Base-by-base conservation (phyloP, 2,797 vertebrate species). In the Hozukius guyotensis region DNA sequence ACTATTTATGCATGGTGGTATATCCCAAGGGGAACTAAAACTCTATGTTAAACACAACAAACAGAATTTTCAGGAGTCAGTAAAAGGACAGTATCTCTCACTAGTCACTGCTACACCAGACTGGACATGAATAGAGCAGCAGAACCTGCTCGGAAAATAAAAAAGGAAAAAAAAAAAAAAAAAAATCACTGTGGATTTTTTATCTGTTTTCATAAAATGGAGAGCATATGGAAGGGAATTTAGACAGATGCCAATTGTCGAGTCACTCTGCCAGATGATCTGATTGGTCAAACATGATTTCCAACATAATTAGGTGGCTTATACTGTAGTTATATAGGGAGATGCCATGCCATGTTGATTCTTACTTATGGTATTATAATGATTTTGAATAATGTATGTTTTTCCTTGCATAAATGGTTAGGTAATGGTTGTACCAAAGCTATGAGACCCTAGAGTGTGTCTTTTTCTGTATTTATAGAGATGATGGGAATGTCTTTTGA, bases 221-320 rank as follows among this genome's bases (percentile, higher is more conserved):
- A 52, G 16, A 73, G 49, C 65, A 73, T 77, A 71, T 73, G 69
- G 61, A 38, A 8, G 14, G 13, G 16, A 52, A 36, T 60, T 42
- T 12, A 68, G 29, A 75, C 62, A 63, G 68, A 75, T 60, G 74
- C 10, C 34, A 38, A n/a, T 36, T 60, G 60, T 49, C 1, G 4
- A 70, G 57, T 25, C 22, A 14, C 32, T 46, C 55, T 62, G 69
- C 42, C 75, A 83, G 80, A 72, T 65, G 3, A 72, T 69, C 7
- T 11, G n/a, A 76, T 75, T 69, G 57, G 68, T 73, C 60, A 27
- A 57, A 60, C 13, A 66, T 49, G 36, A 80, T 62, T 70, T 38
- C 62, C 13, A 62, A 61, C 16, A 72, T 75, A 46, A 76, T 75
- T 63, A 62, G 16, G 46, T 49, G 24, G 34, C 77, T 85, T 75